Percentiles rank a stretch among this genome's conserved stretches.
Conservation (phyloP, 2,888 invertebrate genomes). For the Cephus pygmeus region DNA sequence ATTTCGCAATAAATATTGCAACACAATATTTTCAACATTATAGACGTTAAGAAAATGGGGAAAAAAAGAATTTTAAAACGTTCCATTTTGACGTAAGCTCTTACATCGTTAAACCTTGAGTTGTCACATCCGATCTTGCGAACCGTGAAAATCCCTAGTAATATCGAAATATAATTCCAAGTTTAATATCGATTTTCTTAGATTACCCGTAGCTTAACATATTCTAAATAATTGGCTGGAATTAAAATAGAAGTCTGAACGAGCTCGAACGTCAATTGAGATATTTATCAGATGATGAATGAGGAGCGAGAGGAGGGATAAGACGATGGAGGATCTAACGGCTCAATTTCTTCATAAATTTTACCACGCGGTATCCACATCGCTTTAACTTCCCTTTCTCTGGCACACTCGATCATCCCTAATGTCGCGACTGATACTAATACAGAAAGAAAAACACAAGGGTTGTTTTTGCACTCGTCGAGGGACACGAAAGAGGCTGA, state of each 20-base stretch:
- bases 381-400: neutral
- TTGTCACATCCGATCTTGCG: neutral
- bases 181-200: neutral
- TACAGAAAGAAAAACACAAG: neutral
- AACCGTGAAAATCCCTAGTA: neutral
- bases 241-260: neutral
- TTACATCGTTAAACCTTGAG: neutral
- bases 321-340: neutral
- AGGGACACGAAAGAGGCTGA: neutral
- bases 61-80: no score
- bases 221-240: neutral
- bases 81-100: no score
- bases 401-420: neutral
- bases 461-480: neutral
- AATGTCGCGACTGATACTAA: neutral
- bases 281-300: neutral
- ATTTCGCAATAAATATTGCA: no score
- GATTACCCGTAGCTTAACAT: neutral
- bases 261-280: neutral
- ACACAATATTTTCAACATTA: no score
- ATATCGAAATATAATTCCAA: neutral
- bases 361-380: neutral
- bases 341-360: neutral
- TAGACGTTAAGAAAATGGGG: no score
- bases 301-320: neutral